These are phyloP conservation scores for Cariama cristata DNA, from an alignment of 2,113 vertebrate genomes.

Conservation along the genomic window DNA sequence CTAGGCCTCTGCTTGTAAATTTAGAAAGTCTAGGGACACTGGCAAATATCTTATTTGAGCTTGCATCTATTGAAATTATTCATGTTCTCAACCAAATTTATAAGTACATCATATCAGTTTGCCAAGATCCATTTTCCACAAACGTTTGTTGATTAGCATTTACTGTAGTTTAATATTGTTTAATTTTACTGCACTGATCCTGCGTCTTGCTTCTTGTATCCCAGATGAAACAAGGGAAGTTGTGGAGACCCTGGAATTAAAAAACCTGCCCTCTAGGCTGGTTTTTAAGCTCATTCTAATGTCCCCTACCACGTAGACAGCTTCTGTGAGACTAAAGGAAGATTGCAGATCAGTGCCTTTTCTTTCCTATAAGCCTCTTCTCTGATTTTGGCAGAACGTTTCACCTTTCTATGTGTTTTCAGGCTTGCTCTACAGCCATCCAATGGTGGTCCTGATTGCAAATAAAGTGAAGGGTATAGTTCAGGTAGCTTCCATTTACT, in stretches of 20 bases:
- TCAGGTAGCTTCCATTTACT: background rate
- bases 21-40: background rate
- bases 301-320: background rate
- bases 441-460: background rate
- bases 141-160: background rate
- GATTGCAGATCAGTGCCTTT: background rate
- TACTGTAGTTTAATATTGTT: background rate
- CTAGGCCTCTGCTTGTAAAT: background rate
- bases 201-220: background rate
- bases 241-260: background rate
- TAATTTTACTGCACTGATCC: background rate
- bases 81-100: background rate
- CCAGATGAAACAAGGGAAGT: background rate
- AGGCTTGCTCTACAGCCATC: background rate
- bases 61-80: background rate
- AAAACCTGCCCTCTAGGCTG: background rate
- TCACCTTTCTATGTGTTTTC: background rate
- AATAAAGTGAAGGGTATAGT: background rate
- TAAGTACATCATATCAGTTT: background rate
- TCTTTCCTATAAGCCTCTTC: background rate
- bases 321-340: background rate
- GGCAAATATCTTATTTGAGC: background rate
- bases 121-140: background rate
- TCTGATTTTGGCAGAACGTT: background rate
- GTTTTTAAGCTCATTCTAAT: background rate